Base-by-base conservation (phyloP, 2,888 invertebrate genomes). In the Scrobipalpa costella region DNA sequence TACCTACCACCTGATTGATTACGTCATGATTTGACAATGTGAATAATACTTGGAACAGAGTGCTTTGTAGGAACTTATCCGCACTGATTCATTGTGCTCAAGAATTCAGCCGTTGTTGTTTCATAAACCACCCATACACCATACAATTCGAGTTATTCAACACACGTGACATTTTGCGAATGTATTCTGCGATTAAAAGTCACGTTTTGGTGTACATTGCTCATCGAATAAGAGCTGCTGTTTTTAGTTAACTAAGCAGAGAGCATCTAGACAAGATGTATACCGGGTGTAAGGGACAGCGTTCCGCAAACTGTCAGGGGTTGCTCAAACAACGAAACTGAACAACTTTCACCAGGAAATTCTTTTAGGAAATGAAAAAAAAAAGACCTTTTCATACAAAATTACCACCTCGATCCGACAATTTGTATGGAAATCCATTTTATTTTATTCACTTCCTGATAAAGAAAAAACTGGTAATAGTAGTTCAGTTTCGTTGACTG, bases 31-130 rank as follows among this genome's bases (percentile, higher is more conserved):
- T 19, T 13, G 17, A 50, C 7, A 15, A 50, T 21, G 50, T 17
- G 21, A 21, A 9, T 19, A 49, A 49, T 50, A 50, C 50, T 21
- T 2, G 17, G 50, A 21, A 50, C 21, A 0, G 9, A 50, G 19
- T 27, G 27, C 13, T 50, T 17, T 50, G 21, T 21, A n/a, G 61
- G 64, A 64, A 57, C 61, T 61, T 61, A 50, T 49, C 11, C 38
- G 49, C 27, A 50, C 50, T 27, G 50, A 21, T n/a, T 50, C 21
- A n/a, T n/a, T 19, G 33, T 55, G 13, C n/a, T 55, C n/a, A 55
- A 55, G 55, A 55, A 55, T 55, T 5, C n/a, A 7, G n/a, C 55
- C 40, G 40, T 40, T 40, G 50, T 50, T 19, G 19, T 19, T 50
- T 21, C 50, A 21, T n/a, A 17, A 19, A 8, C 17, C 15, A n/a